Evolutionary conservation across 2,888 invertebrate genomes (phyloP).

Genomic region (Pogonocherus hispidulus): DNA sequence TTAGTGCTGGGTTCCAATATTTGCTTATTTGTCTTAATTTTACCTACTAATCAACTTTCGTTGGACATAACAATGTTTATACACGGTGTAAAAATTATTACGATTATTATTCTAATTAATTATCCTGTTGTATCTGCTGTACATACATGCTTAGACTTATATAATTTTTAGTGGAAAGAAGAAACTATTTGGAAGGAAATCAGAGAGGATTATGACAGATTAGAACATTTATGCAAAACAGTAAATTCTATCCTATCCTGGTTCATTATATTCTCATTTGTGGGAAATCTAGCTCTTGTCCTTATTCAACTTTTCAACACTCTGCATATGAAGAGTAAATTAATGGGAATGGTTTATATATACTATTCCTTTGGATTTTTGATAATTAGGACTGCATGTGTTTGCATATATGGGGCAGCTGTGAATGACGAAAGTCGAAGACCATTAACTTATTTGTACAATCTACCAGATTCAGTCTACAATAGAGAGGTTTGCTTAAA

Average conservation of each 20-base stretch:
- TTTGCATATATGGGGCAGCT: constrained; percentile 61
- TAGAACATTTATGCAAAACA: constrained; percentile 74
- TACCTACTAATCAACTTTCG: no score
- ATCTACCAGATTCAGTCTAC: constrained; percentile 7
- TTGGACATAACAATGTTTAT: no score
- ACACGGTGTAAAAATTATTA: no score
- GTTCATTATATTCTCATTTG: constrained; percentile 77
- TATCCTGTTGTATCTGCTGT: no score
- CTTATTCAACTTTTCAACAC: constrained; percentile 79
- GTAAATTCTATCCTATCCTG: constrained; percentile 75
- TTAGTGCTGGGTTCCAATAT: no score
- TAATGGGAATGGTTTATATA: constrained; percentile 57
- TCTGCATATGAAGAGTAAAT: constrained; percentile 65
- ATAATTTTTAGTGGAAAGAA: constrained; percentile 70
- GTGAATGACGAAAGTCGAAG: constrained; percentile 62
- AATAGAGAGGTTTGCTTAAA: constrained; percentile 15
- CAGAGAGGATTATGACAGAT: constrained; percentile 76
- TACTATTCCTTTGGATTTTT: constrained; percentile 64
- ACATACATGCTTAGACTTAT: no score
- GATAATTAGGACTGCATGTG: constrained; percentile 57
- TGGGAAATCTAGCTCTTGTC: constrained; percentile 80
- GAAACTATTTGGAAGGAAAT: constrained; percentile 76
- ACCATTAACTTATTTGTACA: constrained; percentile 42
- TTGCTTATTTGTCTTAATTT: no score
- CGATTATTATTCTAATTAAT: no score